phyloP scores from a whole-genome alignment of 2,113 vertebrate species.

The Macroglossus sobrinus region DNA sequence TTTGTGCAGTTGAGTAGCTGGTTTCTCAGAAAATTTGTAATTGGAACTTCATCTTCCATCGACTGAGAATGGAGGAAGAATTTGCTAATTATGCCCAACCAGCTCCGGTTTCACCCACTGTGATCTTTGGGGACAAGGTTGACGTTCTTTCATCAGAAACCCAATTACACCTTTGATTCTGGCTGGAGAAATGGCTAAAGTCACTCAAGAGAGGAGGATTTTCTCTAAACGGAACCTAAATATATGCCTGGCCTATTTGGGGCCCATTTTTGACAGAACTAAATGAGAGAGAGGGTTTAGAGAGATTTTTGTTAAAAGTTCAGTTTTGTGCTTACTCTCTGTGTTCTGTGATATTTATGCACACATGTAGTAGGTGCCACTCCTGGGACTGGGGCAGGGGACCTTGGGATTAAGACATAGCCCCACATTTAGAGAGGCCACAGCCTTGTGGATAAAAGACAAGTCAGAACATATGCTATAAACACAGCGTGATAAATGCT shows the following conservation, averaged over 20 bases:
- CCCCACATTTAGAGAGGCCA: neutral
- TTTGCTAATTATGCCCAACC: neutral
- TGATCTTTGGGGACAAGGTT: neutral
- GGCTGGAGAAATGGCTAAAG: neutral
- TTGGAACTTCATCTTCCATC: neutral
- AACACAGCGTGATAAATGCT: neutral
- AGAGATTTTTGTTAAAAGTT: neutral
- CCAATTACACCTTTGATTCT: neutral
- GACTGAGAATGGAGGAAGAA: neutral
- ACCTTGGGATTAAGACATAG: neutral
- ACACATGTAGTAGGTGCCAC: neutral
- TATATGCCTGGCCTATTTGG: neutral
- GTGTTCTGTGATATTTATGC: neutral
- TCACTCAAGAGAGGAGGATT: neutral
- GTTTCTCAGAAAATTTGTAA: slow-evolving; percentile 50
- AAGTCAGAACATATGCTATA: neutral
- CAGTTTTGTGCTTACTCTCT: neutral
- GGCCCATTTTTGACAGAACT: neutral
- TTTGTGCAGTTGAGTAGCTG: neutral
- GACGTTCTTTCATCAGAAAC: neutral
- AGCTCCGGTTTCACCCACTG: neutral
- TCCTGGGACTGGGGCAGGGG: neutral
- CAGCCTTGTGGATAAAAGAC: neutral
- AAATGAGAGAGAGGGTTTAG: neutral
- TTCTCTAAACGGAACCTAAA: neutral